These are phyloP conservation scores for Dysidea cf. avara DNA, from an alignment of 37 sponge, comb jelly and placozoan genomes.

Conservation along the genomic window DNA sequence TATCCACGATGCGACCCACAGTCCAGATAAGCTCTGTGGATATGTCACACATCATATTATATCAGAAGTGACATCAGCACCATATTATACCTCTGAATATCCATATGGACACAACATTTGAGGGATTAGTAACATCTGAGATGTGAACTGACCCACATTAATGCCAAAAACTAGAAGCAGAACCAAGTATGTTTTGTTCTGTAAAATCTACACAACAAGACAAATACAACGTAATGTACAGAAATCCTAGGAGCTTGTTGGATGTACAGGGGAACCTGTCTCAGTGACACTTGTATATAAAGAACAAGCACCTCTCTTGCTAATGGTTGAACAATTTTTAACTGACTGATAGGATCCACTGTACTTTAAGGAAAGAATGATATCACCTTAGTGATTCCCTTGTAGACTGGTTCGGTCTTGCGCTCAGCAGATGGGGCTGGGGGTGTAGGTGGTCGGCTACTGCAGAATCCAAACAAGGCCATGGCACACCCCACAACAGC, in stretches of 20 bases:
- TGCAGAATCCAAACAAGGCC: slow-evolving; percentile 54
- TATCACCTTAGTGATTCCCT: slow-evolving; percentile 71
- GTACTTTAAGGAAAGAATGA: too few relatives aligned
- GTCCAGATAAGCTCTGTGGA: slow-evolving; percentile 53
- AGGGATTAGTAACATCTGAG: slow-evolving; percentile 42
- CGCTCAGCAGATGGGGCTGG: slow-evolving; percentile 64
- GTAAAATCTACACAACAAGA: slow-evolving; percentile 19
- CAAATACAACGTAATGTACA: too few relatives aligned
- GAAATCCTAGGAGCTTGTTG: too few relatives aligned
- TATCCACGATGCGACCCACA: slow-evolving; percentile 76
- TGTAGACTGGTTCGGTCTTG: slow-evolving; percentile 52
- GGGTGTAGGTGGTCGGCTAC: slow-evolving; percentile 62
- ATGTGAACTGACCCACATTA: slow-evolving; percentile 62
- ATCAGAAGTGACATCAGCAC: too few relatives aligned
- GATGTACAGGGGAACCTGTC: too few relatives aligned
- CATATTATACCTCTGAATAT: slow-evolving; percentile 78
- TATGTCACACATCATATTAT: background rate
- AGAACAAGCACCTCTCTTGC: too few relatives aligned
- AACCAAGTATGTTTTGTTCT: slow-evolving; percentile 26
- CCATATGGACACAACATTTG: slow-evolving; percentile 85
- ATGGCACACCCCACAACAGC: slow-evolving; percentile 46
- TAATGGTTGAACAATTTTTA: too few relatives aligned
- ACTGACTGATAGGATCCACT: too few relatives aligned
- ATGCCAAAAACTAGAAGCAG: slow-evolving; percentile 60
- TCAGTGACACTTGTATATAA: too few relatives aligned